A percentile compares a stretch with the other conserved stretches of the same genome.
Conservation (phyloP, 2,888 invertebrate genomes). For the Eurytoma californica region DNA sequence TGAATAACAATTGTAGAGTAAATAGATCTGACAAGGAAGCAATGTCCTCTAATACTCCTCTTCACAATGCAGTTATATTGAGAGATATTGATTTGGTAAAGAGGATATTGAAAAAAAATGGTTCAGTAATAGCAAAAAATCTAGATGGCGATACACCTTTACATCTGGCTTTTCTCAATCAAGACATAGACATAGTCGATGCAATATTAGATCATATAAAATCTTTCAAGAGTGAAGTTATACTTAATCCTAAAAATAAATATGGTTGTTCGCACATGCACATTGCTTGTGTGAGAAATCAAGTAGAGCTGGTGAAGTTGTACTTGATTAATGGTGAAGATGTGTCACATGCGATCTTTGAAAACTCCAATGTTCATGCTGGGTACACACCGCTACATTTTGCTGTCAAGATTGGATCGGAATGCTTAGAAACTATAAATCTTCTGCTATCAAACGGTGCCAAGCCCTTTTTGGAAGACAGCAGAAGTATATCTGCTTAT, state of each 20-base stretch:
- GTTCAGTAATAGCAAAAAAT: slow-evolving; percentile 7
- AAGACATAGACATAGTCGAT: slow-evolving; percentile 11
- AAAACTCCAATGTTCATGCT: neutral
- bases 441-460: neutral
- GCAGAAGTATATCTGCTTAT: neutral
- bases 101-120: slow-evolving; percentile 6
- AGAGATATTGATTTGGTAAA: slow-evolving; percentile 5
- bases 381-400: slow-evolving; percentile 41
- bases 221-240: neutral
- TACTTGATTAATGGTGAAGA: slow-evolving; percentile 8
- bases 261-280: slow-evolving; percentile 15
- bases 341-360: neutral
- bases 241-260: neutral
- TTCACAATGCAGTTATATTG: slow-evolving; percentile 22
- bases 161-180: slow-evolving; percentile 12
- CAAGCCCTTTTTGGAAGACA: neutral
- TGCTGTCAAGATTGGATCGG: slow-evolving; percentile 26
- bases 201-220: neutral
- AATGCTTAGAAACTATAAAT: too few species aligned
- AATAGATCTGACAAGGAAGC: neutral
- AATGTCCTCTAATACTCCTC: slow-evolving; percentile 20
- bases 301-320: neutral
- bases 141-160: slow-evolving; percentile 16
- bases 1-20: neutral
- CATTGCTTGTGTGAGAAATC: slow-evolving; percentile 33